Percentiles rank a stretch among this genome's conserved stretches.
Conservation (phyloP, 2,797 vertebrate species). For the Muraenolepis orangiensis region DNA sequence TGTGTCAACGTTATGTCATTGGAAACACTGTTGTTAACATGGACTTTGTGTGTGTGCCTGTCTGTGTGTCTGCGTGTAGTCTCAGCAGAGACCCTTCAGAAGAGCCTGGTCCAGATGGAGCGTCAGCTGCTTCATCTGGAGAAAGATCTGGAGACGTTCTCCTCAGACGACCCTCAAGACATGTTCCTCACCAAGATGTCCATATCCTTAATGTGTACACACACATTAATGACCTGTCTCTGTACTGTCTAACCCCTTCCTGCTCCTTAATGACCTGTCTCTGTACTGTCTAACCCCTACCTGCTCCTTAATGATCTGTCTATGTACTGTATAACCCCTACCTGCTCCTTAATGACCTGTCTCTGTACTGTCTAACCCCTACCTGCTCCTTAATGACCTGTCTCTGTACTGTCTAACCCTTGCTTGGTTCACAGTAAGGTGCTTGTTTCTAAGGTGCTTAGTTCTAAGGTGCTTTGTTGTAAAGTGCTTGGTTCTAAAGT, state of each 20-base stretch:
- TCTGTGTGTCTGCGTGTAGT: slow-evolving; percentile 66
- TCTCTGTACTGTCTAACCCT: too few species aligned
- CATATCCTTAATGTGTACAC: slow-evolving; percentile 86
- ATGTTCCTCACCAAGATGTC: slow-evolving; percentile 95
- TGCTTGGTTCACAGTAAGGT: too few species aligned
- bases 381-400: too few species aligned
- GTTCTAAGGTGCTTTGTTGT: background rate
- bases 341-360: too few species aligned
- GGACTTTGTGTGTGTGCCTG: slow-evolving; percentile 31
- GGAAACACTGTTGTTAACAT: background rate
- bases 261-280: too few species aligned
- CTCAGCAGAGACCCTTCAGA: slow-evolving; percentile 95
- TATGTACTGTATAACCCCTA: too few species aligned
- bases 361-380: too few species aligned
- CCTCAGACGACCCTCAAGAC: slow-evolving; percentile 86
- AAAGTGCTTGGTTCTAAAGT: background rate
- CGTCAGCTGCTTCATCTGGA: slow-evolving; percentile 93
- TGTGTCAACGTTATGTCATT: background rate
- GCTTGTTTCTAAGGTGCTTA: too few species aligned
- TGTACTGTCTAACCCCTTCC: too few species aligned
- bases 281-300: too few species aligned
- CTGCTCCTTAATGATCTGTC: too few species aligned
- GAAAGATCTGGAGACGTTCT: slow-evolving; percentile 93
- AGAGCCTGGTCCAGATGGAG: slow-evolving; percentile 96
- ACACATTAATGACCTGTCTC: too few species aligned